These are phyloP conservation scores for Ciconia stormi DNA, from an alignment of 2,113 vertebrate species.

Conservation along the genomic window DNA sequence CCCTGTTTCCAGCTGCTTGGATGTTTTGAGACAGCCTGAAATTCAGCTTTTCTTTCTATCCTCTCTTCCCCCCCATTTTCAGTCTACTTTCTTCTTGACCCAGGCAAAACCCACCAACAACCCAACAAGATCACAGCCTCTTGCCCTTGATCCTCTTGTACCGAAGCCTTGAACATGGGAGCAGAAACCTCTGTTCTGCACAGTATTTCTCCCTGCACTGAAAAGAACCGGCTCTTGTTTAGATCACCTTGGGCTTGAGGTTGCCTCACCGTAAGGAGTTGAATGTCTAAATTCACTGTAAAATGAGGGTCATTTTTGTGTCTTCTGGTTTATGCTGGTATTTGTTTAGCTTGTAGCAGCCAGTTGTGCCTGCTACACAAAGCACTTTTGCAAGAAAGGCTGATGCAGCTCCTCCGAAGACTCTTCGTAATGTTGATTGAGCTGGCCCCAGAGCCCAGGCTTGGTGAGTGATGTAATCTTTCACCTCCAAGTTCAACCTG, in stretches of 20 bases:
- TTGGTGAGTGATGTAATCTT: slow-evolving; percentile 35
- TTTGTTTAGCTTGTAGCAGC: neutral
- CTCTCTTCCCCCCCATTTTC: neutral
- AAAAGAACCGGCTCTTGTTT: neutral
- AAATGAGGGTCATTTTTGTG: neutral
- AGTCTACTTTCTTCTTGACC: neutral
- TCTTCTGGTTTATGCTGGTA: neutral
- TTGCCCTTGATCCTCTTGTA: neutral
- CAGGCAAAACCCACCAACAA: neutral
- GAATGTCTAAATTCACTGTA: neutral
- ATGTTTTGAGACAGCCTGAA: neutral
- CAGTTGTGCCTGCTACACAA: neutral
- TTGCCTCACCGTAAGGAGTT: neutral
- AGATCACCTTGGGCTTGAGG: neutral
- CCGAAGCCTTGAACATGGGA: neutral
- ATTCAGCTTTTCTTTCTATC: neutral
- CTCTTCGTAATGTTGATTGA: neutral
- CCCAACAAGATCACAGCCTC: neutral
- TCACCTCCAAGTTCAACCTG: slow-evolving; percentile 30
- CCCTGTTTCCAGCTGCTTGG: neutral
- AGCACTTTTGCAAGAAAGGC: neutral
- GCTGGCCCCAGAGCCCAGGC: neutral
- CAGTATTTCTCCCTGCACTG: neutral
- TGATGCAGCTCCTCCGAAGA: neutral
- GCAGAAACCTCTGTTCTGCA: neutral